Conservation (phyloP, 2,888 invertebrate genomes). For the Sesia apiformis region DNA sequence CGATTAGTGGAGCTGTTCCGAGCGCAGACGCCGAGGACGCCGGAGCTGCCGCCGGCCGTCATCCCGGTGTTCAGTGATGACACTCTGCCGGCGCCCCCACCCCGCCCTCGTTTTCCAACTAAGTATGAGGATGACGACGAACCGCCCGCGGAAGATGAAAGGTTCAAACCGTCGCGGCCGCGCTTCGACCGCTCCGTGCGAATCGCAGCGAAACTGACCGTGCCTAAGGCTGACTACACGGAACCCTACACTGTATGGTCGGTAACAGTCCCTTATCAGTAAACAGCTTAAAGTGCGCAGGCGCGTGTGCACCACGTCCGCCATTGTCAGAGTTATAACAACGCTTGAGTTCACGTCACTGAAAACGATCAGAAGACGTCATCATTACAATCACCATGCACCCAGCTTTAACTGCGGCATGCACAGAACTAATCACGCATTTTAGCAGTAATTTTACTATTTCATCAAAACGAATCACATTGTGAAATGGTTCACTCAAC, state of each 20-base stretch:
- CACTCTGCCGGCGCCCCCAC: neutral
- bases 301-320: no score
- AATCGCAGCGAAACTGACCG: conserved; percentile 36
- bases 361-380: no score
- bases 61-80: conserved; percentile 12
- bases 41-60: conserved; percentile 38
- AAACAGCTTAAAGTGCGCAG: no score
- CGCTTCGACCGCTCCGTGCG: conserved; percentile 30
- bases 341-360: no score
- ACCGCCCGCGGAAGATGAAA: neutral
- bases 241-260: conserved; percentile 43
- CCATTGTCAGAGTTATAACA: no score
- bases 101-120: neutral
- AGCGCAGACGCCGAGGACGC: conserved; percentile 26
- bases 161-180: conserved; percentile 23
- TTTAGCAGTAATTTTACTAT: no score
- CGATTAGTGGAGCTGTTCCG: conserved; percentile 37
- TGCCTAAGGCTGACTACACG: conserved; percentile 41
- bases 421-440: no score
- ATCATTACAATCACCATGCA: no score
- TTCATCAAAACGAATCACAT: no score
- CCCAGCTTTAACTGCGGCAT: no score
- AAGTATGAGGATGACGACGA: neutral
- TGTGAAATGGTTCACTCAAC: no score
- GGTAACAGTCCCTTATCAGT: neutral